Base-by-base conservation (phyloP, 1,140 invertebrate genomes). In the Drosophila sproati region DNA sequence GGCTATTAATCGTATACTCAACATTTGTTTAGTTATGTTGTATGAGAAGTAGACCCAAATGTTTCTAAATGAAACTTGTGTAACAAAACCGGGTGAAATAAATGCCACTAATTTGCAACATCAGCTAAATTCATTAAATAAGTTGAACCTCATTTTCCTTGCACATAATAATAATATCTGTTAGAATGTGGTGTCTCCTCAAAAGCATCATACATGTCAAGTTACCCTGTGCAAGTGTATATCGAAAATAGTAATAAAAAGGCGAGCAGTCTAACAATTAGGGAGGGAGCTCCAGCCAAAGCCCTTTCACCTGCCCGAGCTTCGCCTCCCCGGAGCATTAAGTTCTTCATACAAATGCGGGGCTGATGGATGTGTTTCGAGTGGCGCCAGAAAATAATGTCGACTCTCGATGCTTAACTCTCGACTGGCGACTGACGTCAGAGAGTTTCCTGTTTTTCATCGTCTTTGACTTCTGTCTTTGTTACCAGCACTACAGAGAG, bases 351-450 rank as follows among this genome's bases (percentile, higher is more conserved):
- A 79, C 69, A 83, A 88, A 87, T 83, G 74, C 69, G 64, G 20
- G 39, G 64, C 71, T 87, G 82, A 87, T 87, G 82, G 83, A 87
- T 87, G 82, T 87, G 80, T 83, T 87, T 88, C 73, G 83, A 87
- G 83, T 80, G 82, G 72, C 80, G 80, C 70, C 75, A 59, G 64
- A 43, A 47, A 67, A 77, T 77, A 77, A 73, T 76, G 77, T 37
- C 61, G 61, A 62, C 67, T 60, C 66, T 50, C 43, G 56, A 55
- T 64, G 39, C 63, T 37, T 63, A 43, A 70, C 47, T 52, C 31
- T 60, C 66, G 8, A 67, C 55, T 59, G 54, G 39, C 61, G 45
- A 59, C 56, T 60, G 66, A 69, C 45, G 70, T 51, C 54, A 52
- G 48, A 43, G 69, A 62, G 64, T 77, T 86, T 88, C 82, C 83